phyloP scores from a whole-genome alignment of 2,888 invertebrate genomes.

The Meta bourneti region DNA sequence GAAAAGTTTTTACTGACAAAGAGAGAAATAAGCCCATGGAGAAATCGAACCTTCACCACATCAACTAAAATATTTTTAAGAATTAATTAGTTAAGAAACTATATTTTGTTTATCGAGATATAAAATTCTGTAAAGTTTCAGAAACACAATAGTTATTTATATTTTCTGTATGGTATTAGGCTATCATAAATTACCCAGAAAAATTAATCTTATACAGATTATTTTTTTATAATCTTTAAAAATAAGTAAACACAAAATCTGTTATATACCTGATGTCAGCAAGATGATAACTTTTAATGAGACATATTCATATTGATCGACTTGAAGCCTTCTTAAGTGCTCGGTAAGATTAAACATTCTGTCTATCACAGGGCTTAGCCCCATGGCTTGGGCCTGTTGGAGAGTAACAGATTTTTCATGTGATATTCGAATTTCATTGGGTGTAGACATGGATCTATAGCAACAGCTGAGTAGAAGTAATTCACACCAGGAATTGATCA shows the following conservation, averaged over 20 bases:
- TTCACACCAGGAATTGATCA: slow-evolving; percentile 99
- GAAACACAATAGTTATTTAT: too few species aligned
- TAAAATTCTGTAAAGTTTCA: too few species aligned
- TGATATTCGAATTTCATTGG: slow-evolving; percentile 87
- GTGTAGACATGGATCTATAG: slow-evolving; percentile 94
- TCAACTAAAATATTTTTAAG: too few species aligned
- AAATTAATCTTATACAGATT: too few species aligned
- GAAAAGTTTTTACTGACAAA: too few species aligned
- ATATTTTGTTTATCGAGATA: too few species aligned
- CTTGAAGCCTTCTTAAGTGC: slow-evolving; percentile 91
- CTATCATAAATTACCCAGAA: too few species aligned
- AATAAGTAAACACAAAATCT: slow-evolving; percentile 57
- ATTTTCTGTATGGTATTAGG: too few species aligned
- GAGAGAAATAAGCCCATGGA: too few species aligned
- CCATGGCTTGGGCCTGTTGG: slow-evolving; percentile 87
- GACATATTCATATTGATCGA: slow-evolving; percentile 97
- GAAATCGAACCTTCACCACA: too few species aligned
- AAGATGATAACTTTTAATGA: slow-evolving; percentile 97
- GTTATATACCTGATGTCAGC: slow-evolving; percentile 89
- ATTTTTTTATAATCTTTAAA: not conserved
- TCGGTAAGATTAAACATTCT: slow-evolving; percentile 97
- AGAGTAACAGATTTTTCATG: slow-evolving; percentile 85
- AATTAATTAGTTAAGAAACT: too few species aligned
- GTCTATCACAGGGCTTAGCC: slow-evolving; percentile 88
- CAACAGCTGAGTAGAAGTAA: slow-evolving; percentile 94